These are phyloP conservation scores for Craniophora ligustri DNA, from an alignment of 2,888 invertebrate species.

Conservation along the genomic window DNA sequence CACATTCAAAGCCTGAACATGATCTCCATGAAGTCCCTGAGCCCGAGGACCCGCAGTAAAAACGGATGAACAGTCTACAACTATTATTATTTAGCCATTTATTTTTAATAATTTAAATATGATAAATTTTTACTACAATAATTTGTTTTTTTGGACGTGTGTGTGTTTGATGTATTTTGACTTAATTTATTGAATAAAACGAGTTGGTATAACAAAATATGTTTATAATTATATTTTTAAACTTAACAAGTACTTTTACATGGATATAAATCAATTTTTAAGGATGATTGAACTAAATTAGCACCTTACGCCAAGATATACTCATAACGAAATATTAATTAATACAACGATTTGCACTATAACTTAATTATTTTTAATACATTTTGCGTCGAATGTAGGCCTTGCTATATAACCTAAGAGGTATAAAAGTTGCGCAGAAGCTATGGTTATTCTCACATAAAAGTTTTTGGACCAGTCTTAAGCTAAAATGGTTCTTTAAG, in stretches of 20 bases:
- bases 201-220: constrained; percentile 20
- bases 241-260: constrained; percentile 27
- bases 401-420: no score
- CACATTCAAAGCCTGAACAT: constrained; percentile 67
- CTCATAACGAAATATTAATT: no score
- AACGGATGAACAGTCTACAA: neutral
- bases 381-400: no score
- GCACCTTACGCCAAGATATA: neutral
- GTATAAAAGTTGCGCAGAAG: no score
- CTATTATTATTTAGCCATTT: neutral
- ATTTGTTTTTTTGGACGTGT: constrained; percentile 9
- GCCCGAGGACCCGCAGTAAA: no score
- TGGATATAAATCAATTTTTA: neutral
- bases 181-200: constrained; percentile 35
- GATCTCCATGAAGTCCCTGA: no score
- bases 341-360: no score
- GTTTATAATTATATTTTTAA: constrained; percentile 22
- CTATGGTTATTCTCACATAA: no score
- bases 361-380: no score
- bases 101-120: neutral
- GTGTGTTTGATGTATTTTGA: constrained; percentile 20
- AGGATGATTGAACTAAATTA: neutral
- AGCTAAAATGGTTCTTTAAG: no score
- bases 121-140: neutral
- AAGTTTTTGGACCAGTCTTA: no score